Percentiles rank a stretch among this genome's conserved stretches.
phyloP scores from a whole-genome alignment of 2,797 vertebrate genomes.

The Leucoraja ocellata region DNA sequence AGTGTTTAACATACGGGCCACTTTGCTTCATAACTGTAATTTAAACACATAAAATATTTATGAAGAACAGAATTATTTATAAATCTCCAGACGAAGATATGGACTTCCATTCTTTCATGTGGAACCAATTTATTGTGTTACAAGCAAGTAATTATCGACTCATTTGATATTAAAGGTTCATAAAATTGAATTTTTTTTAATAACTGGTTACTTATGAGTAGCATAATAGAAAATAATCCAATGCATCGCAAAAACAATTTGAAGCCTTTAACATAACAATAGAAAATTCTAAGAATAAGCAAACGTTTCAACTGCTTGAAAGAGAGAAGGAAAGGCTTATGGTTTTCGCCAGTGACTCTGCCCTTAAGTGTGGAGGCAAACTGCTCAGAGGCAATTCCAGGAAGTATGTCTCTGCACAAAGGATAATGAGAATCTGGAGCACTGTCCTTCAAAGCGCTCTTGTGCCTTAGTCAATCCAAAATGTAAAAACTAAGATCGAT shows the following conservation, averaged over 20 bases:
- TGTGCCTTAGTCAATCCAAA: neutral
- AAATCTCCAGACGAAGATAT: constrained; percentile 42
- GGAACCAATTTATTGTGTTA: constrained; percentile 27
- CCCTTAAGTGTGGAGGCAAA: neutral
- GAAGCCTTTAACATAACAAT: neutral
- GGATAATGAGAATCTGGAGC: neutral
- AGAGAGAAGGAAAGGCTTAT: neutral
- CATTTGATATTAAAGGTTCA: constrained; percentile 26
- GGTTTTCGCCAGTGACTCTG: neutral
- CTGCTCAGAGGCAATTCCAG: neutral
- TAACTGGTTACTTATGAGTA: neutral
- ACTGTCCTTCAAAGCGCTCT: neutral
- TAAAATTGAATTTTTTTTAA: constrained; percentile 8
- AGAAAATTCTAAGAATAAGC: neutral
- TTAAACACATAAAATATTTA: constrained; percentile 46
- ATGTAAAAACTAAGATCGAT: neutral
- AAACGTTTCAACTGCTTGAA: neutral
- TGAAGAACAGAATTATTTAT: constrained; percentile 40
- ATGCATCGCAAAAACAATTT: neutral
- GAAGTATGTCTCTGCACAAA: neutral
- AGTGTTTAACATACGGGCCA: neutral
- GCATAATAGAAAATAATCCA: neutral
- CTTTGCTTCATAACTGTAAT: constrained; percentile 43
- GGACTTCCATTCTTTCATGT: constrained; percentile 38
- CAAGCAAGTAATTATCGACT: constrained; percentile 28